Evolutionary conservation across 2,888 invertebrate species (phyloP), one percentile per base, ranked within the genome.

Genomic region (Phragmatobia fuliginosa): DNA sequence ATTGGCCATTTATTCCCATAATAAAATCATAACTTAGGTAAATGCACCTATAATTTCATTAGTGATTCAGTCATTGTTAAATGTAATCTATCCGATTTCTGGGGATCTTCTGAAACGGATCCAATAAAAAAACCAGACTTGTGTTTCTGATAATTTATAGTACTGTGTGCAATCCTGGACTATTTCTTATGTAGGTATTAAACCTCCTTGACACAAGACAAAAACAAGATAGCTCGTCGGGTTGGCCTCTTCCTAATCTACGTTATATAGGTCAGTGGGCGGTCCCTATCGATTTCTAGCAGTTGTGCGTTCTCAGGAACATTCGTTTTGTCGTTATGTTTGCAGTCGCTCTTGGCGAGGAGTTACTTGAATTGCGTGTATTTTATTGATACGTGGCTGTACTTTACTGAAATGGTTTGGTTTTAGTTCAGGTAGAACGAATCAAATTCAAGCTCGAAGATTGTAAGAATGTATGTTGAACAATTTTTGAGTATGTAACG

Each of bases 231-330:
- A 82, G 78, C 79, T 75, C 71, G 71, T 72, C 69, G 69, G 67
- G 70, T 73, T 79, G 77, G 78, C 74, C 80, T 79, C 76, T 80
- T 82, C 81, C 73, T 79, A 80, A 80, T 83, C 81, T 81, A 77
- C 74, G 74, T 63, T 80, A 84, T 76, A 83, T 84, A 78, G 83
- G 78, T 79, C 78, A 82, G 83, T 88, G 92, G 94, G 94, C 87
- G 92, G 93, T 88, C 85, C 85, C 87, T 93, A 94, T 94, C 94
- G 94, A 94, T 94, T 93, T 90, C 88, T 82, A 83, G 75, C 88
- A 89, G 90, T 90, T 89, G 92, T 89, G 85, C 87, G 87, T 86
- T 90, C 90, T 76, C 90, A 91, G 91, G 90, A 91, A 84, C 84
- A 77, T 75, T 79, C 81, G 72, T 76, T 80, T 77, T 75, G 80